Conservation (phyloP, 2,888 invertebrate genomes). For the Scrobipalpa costella region DNA sequence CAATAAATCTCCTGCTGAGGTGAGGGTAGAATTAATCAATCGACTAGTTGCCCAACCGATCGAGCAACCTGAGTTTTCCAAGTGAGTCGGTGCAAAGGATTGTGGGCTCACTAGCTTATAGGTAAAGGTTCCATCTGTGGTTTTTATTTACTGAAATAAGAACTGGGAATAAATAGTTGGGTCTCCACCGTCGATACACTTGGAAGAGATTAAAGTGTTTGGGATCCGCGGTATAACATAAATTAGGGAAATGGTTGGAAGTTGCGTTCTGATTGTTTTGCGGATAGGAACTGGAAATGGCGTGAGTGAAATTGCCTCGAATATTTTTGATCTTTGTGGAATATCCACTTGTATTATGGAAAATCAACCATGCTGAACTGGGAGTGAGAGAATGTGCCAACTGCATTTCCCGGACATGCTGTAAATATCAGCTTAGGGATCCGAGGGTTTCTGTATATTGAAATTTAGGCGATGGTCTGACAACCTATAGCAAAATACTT, state of each 20-base stretch:
- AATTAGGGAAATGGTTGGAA: constrained; percentile 60
- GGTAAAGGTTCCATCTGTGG: constrained; percentile 49
- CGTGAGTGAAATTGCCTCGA: background rate
- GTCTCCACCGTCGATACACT: constrained; percentile 72
- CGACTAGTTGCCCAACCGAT: constrained; percentile 59
- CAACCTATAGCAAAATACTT: no score
- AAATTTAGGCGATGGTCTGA: no score
- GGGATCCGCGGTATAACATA: constrained; percentile 63
- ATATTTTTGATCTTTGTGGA: background rate
- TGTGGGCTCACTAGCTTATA: constrained; percentile 46
- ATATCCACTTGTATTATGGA: no score
- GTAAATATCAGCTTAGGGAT: no score
- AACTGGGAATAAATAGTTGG: constrained; percentile 78
- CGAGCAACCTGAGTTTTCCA: constrained; percentile 37
- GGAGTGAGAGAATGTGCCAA: no score
- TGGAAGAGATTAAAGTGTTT: constrained; percentile 76
- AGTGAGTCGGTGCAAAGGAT: constrained; percentile 43
- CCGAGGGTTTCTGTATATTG: no score
- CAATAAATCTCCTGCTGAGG: constrained; percentile 79
- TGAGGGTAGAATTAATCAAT: constrained; percentile 72
- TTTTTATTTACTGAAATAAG: constrained; percentile 61
- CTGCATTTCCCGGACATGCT: no score
- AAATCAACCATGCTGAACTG: no score
- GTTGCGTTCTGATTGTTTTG: constrained; percentile 45
- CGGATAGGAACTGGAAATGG: constrained; percentile 33